These are phyloP conservation scores for Trichogramma dendrolimi DNA, from an alignment of 2,888 invertebrate species.

Conservation along the genomic window DNA sequence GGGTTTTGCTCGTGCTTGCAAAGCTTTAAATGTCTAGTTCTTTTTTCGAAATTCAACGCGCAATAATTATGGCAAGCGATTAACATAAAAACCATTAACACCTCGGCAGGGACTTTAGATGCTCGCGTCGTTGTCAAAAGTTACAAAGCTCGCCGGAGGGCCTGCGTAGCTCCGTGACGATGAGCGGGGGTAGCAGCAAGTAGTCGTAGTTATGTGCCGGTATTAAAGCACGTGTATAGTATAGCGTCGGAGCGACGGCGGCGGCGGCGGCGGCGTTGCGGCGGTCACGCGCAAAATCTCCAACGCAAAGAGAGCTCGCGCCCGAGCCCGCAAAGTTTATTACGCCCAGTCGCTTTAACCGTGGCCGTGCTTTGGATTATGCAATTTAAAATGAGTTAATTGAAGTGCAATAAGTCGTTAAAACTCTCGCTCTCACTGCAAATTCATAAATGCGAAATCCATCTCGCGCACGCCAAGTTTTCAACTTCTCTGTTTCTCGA, in stretches of 20 bases:
- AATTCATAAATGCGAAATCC: slow-evolving; percentile 45
- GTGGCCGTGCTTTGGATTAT: slow-evolving; percentile 31
- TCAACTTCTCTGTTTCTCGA: no score
- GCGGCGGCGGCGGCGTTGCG: neutral
- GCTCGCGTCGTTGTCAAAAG: neutral
- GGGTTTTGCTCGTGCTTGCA: no score
- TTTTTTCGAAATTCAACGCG: no score
- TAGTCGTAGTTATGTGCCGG: no score
- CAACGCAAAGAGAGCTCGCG: slow-evolving; percentile 1
- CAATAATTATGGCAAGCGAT: neutral
- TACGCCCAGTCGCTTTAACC: slow-evolving; percentile 8
- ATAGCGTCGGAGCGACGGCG: neutral
- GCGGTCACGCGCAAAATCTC: neutral
- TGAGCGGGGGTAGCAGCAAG: no score
- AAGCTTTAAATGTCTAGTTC: no score
- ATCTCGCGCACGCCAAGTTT: neutral
- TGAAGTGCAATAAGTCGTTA: slow-evolving; percentile 48
- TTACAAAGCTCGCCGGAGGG: no score
- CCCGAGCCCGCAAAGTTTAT: neutral
- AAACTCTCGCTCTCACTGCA: slow-evolving; percentile 39
- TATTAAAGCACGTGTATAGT: neutral
- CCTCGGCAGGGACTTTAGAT: no score
- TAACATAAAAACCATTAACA: slow-evolving; percentile 12
- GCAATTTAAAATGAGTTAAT: slow-evolving; percentile 46
- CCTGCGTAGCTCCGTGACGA: no score